These are phyloP conservation scores for Sesamia nonagrioides DNA, from an alignment of 1,140 invertebrate genomes.

Conservation along the genomic window DNA sequence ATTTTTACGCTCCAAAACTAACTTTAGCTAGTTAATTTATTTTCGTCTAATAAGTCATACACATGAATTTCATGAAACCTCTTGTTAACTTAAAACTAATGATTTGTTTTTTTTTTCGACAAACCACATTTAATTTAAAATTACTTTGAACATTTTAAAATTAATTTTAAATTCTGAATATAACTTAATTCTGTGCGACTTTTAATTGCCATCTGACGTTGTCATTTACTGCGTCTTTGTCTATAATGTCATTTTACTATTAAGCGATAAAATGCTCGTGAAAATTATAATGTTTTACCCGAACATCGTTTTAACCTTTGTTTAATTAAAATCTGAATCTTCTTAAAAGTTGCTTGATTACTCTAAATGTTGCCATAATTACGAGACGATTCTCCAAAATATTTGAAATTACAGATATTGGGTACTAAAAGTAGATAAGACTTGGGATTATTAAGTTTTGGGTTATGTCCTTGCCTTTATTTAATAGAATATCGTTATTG, in stretches of 20 bases:
- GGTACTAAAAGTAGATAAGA: neutral
- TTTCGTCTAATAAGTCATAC: too few species aligned
- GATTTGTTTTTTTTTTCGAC: too few species aligned
- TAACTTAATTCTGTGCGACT: neutral
- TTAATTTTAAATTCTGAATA: conserved; percentile 6
- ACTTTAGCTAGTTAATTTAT: too few species aligned
- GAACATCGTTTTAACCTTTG: neutral
- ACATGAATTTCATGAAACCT: too few species aligned
- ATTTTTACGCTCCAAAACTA: too few species aligned
- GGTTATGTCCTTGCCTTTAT: neutral
- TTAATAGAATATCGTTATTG: too few species aligned
- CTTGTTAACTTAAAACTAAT: too few species aligned
- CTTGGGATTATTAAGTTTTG: neutral
- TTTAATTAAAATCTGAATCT: conserved; percentile 36
- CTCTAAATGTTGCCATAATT: conserved; percentile 2
- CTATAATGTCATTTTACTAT: neutral
- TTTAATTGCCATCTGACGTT: conserved; percentile 20
- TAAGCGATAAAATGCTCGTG: conserved; percentile 8
- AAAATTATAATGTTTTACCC: too few species aligned
- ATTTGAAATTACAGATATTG: neutral
- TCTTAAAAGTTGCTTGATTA: conserved; percentile 5
- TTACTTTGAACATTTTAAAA: conserved; percentile 1
- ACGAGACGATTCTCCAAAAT: neutral
- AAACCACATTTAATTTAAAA: neutral
- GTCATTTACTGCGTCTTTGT: conserved; percentile 18